Evolutionary conservation across 1,140 invertebrate genomes (phyloP), one percentile per base, ranked within the genome.

Genomic region (Drosophila mayri): DNA sequence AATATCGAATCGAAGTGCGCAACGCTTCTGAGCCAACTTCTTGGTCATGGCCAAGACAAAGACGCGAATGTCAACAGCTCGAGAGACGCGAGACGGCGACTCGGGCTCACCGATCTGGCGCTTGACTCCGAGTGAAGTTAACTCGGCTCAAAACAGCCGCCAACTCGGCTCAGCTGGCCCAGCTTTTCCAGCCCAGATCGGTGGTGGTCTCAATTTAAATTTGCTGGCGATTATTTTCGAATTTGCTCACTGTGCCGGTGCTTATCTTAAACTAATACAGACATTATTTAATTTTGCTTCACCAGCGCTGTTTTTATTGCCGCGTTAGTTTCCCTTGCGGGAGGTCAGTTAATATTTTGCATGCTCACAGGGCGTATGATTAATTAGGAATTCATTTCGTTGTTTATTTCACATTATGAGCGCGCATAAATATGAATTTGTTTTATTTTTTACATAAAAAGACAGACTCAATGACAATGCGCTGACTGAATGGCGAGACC

Each of bases 41-140:
- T 90, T 90, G 85, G 85, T 90, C 85, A 90, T 65, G 85, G 85
- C 71, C 85, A 76, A 85, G 81, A 65, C 55, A 79, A 76, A 85
- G 78, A 65, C 60, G 81, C 85, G 85, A 90, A 90, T 90, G 85
- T 90, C 85, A 90, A 85, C 85, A 78, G 77, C 76, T 75, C 22
- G 64, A 32, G 65, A 55, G 22, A 20, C 61, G 44, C n/a, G 43
- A 44, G 30, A 10, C 50, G 32, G 20, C 20, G 44, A 25, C 44
- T 30, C 16, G 10, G n/a, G 71, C 30, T 52, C 25, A 41, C 41
- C 46, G 55, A 60, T 64, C 74, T 76, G 64, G 70, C 41, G 70
- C 76, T 67, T 37, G 41, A 68, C 62, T 58, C 57, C 41, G n/a
- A 64, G 41, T 14, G 50, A 40, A 28, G 40, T 40, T n/a, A 32